Evolutionary conservation across 37 sponge, comb jelly and placozoan genomes (phyloP), one percentile per base, ranked within the genome.

Genomic region (Spongilla lacustris): DNA sequence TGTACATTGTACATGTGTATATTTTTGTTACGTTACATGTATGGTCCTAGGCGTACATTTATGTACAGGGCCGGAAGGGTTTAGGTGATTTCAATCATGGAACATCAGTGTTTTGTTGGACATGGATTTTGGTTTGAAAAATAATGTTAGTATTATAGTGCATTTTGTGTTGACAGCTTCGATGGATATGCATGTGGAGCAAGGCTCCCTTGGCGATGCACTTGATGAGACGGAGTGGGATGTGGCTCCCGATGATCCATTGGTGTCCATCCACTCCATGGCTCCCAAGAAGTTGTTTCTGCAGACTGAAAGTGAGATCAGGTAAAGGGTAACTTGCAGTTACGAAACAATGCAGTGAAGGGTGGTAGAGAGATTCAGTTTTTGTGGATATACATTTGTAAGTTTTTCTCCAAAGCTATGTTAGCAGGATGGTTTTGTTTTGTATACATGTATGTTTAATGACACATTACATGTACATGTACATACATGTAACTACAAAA

Each of bases 251-350:
- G 80, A 83, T n/a, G 76, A 82, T 83, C 50, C 84, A 28, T n/a
- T 88, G 41, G 70, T 75, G 50, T 79, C 67, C 35, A 76, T 81
- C 46, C 33, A 31, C 1, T 13, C 36, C 37, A 9, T 68, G 71
- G 41, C 81, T 67, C 30, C 71, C 17, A 35, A 48, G 50, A 85
- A 73, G 32, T 72, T 82, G 22, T 80, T 91, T 10, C 36, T 78
- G 14, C 89, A 86, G 46, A 67, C 92, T 17, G 95, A 94, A 46
- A 81, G 81, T 19, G 95, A 94, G 41, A 84, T 94, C 24, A 90
- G 92, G 91, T 94, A 81, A 34, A 76, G 58, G 28, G 30, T 28
- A n/a, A 35, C 27, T 66, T 70, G 38, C 29, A 35, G 36, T 17
- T 6, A 27, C 17, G 25, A 25, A 24, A 50, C 48, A 10, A 19